Base-by-base conservation (phyloP, 64 coral and sea anemone genomes). In the Orbicella faveolata region DNA sequence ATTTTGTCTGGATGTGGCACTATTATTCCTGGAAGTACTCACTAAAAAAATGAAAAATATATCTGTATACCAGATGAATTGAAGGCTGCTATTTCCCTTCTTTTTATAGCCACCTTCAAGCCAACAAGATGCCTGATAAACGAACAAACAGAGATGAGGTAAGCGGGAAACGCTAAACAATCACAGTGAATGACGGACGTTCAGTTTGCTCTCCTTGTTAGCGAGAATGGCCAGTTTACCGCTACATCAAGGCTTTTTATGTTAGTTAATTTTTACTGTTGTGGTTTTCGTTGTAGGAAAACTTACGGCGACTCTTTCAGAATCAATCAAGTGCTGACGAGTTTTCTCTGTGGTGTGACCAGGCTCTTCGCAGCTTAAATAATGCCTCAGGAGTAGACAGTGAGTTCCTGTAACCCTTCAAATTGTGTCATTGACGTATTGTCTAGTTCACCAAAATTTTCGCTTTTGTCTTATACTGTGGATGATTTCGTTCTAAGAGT, bases 301-400 rank as follows among this genome's bases (percentile, higher is more conserved):
- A 84, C 57, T 83, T 98, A 19, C 72, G 93, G 18, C 90, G 90
- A 66, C 82, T 98, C 41, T 98, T 98, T 61, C 93, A 95, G 18
- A 88, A 90, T 54, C 87, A 93, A 53, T 41, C 93, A 20, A 75
- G 75, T 87, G 76, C 36, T 3, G 96, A 98, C 55, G 93, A 95
- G 61, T 98, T 98, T 84, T 87, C 88, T 53, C 61, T 80, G 39
- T 98, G 96, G 96, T 98, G 93, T 80, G 84, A 90, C 12, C 74
- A 94, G 34, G 80, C 90, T 17, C 83, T 98, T 20, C 82, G 73
- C 23, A 61, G 74, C 48, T 33, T 98, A 11, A 85, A 53, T 59
- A 92, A 88, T 41, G 84, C 90, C 21, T 88, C 88, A 6, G 77
- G 67, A 66, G 84, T 93, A 52, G 93, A 92, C 54, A 93, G 93